phyloP scores from a whole-genome alignment of 2,888 invertebrate genomes.

The Cancer borealis region DNA sequence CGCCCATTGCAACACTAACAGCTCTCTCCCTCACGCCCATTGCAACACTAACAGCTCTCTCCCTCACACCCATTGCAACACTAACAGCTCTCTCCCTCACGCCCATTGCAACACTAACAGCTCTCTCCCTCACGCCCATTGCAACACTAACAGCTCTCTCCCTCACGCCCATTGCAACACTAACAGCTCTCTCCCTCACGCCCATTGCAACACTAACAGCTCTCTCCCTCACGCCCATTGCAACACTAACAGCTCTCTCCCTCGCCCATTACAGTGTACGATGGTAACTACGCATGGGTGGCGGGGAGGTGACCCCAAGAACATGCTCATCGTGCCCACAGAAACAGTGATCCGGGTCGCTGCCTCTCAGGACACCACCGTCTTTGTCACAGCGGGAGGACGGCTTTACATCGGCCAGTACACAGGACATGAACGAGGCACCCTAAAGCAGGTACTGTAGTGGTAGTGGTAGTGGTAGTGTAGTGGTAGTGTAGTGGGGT shows the following conservation, averaged over 20 bases:
- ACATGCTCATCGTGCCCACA: slow-evolving; percentile 76
- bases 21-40: background rate
- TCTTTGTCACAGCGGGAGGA: slow-evolving; percentile 75
- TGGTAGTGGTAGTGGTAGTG: background rate
- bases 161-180: background rate
- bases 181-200: background rate
- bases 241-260: background rate
- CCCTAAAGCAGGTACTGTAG: slow-evolving; percentile 63
- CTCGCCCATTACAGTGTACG: slow-evolving; percentile 55
- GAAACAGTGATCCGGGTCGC: slow-evolving; percentile 73
- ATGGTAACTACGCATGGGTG: slow-evolving; percentile 71
- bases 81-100: background rate
- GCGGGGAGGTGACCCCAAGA: slow-evolving; percentile 70
- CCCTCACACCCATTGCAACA: background rate
- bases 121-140: too few species aligned
- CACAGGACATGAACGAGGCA: slow-evolving; percentile 69
- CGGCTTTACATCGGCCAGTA: slow-evolving; percentile 72
- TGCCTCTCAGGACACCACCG: slow-evolving; percentile 65
- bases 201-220: background rate
- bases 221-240: background rate
- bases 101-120: background rate
- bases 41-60: background rate
- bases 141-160: background rate
- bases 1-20: background rate
- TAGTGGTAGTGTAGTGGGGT: background rate